Conservation (phyloP, 2,888 invertebrate species). For the Eupithecia centaureata region DNA sequence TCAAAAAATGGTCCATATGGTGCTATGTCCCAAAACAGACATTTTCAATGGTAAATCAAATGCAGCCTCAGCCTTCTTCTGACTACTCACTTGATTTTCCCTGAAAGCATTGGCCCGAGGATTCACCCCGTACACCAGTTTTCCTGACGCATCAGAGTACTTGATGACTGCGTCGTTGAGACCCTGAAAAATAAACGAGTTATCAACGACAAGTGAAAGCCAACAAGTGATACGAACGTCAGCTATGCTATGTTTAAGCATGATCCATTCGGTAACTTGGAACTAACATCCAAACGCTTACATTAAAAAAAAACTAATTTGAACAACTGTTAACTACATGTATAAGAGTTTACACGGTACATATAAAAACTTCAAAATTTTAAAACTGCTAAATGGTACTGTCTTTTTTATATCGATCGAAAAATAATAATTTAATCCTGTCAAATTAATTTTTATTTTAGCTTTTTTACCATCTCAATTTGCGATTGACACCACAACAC, state of each 20-base stretch:
- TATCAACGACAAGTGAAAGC: too few species aligned
- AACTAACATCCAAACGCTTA: neutral
- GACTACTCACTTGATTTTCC: conserved; percentile 21
- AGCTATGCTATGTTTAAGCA: neutral
- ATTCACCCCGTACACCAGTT: conserved; percentile 41
- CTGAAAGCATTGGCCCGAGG: conserved; percentile 27
- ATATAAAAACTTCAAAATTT: too few species aligned
- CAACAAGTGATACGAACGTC: too few species aligned
- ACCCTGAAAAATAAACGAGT: conserved; percentile 6
- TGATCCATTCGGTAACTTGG: neutral
- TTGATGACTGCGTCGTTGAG: conserved; percentile 25
- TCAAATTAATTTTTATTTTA: neutral
- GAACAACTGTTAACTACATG: neutral
- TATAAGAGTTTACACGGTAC: too few species aligned
- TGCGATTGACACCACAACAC: too few species aligned
- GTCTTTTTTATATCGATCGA: too few species aligned
- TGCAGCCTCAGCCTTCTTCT: neutral
- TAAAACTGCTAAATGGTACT: too few species aligned
- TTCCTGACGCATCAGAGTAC: conserved; percentile 42
- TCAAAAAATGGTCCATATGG: too few species aligned
- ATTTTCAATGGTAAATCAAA: neutral
- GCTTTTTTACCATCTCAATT: neutral
- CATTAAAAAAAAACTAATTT: neutral
- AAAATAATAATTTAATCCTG: too few species aligned
- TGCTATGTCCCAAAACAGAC: too few species aligned